Conservation (phyloP, 2,113 vertebrate species). For the Pogona vitticeps region DNA sequence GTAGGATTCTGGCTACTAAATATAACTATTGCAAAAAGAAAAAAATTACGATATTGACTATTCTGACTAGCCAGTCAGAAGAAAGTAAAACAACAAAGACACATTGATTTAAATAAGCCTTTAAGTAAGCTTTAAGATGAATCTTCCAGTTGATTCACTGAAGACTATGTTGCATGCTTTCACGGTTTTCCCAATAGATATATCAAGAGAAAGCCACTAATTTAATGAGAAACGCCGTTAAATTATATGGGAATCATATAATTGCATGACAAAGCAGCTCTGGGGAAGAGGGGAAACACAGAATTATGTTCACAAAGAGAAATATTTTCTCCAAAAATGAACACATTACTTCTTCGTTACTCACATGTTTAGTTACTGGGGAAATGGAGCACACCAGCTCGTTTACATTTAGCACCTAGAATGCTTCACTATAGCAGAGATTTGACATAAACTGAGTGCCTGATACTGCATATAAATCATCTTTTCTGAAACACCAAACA, state of each 20-base stretch:
- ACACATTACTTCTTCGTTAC: constrained; percentile 15
- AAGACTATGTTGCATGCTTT: background rate
- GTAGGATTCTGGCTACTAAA: background rate
- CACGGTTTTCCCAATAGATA: constrained; percentile 16
- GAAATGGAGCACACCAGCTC: background rate
- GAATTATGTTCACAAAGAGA: constrained; percentile 3
- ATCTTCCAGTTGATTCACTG: background rate
- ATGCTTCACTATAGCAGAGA: background rate
- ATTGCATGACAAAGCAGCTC: constrained; percentile 51
- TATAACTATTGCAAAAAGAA: background rate
- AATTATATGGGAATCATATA: background rate
- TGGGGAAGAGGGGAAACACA: constrained; percentile 29
- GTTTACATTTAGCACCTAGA: background rate
- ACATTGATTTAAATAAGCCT: constrained; percentile 19
- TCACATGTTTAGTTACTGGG: constrained; percentile 33
- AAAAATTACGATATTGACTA: too few relatives aligned
- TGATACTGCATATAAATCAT: background rate
- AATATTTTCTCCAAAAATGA: background rate
- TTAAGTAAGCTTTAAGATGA: constrained; percentile 21
- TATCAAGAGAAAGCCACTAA: constrained; percentile 7
- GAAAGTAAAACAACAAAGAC: too few relatives aligned
- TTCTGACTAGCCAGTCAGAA: too few relatives aligned
- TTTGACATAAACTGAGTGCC: background rate
- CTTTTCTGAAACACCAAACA: background rate
- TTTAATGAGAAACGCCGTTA: constrained; percentile 54